Conservation (phyloP, 2,113 vertebrate genomes). For the Ciconia stormi region DNA sequence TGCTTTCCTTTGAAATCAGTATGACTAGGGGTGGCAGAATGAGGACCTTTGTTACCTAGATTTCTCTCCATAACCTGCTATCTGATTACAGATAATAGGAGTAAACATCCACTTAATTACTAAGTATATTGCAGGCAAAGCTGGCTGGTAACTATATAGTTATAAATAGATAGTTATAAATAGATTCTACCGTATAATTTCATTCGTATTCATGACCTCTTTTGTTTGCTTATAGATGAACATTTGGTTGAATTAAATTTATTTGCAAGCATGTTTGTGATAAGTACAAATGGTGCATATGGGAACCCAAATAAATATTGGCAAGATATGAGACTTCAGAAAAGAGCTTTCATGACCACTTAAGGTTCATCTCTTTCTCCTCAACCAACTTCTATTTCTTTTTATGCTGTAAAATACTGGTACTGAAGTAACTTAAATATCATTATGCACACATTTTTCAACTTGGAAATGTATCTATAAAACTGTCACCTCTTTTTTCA, state of each 20-base stretch:
- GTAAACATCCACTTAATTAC: conserved; percentile 19
- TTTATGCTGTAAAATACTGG: background rate
- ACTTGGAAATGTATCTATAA: background rate
- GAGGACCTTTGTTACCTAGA: background rate
- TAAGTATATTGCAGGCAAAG: background rate
- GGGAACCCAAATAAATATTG: background rate
- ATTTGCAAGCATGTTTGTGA: background rate
- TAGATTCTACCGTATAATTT: background rate
- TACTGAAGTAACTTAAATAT: background rate
- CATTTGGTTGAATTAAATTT: background rate
- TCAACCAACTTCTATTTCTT: background rate
- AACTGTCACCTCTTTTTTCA: background rate
- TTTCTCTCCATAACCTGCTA: background rate
- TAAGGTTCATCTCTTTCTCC: background rate
- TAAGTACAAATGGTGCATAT: background rate
- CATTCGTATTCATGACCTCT: background rate
- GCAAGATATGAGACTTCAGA: background rate
- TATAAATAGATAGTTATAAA: conserved; percentile 34
- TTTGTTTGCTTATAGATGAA: conserved; percentile 17
- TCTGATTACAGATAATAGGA: conserved; percentile 3
- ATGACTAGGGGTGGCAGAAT: background rate
- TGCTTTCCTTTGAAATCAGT: background rate
- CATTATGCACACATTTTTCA: background rate
- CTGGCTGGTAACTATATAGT: background rate
- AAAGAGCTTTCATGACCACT: background rate